Percentiles rank a stretch among this genome's conserved stretches.
Evolutionary conservation across 2,113 vertebrate species (phyloP).

Genomic region (Gopherus flavomarginatus): DNA sequence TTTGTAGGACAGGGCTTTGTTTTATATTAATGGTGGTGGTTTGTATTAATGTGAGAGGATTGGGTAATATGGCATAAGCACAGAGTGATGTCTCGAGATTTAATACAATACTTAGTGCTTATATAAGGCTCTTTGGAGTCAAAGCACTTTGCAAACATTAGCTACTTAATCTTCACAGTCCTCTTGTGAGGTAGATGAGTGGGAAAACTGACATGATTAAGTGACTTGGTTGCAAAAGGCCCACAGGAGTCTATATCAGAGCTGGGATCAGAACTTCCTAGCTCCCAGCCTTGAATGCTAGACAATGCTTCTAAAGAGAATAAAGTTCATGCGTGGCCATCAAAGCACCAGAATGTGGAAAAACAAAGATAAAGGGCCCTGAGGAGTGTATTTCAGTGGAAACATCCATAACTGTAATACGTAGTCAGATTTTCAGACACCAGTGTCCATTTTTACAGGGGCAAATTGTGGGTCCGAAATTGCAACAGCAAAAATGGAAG

Average conservation of each 20-base stretch:
- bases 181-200: slow-evolving; percentile 57
- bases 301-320: slow-evolving; percentile 33
- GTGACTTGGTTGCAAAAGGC: not conserved
- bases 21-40: not conserved
- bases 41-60: not conserved
- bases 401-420: not conserved
- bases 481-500: not conserved
- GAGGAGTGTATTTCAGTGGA: not conserved
- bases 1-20: not conserved
- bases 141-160: not conserved
- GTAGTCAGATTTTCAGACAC: not conserved
- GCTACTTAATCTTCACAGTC: not conserved
- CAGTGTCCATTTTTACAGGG: not conserved
- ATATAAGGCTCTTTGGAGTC: not conserved
- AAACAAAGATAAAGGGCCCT: slow-evolving; percentile 4
- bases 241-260: not conserved
- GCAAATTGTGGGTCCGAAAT: not conserved
- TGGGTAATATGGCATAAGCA: not conserved
- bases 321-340: slow-evolving; percentile 11
- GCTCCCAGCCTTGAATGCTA: not conserved
- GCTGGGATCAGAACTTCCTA: not conserved
- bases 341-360: slow-evolving; percentile 37
- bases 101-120: not conserved
- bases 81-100: not conserved
- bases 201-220: not conserved